Evolutionary conservation across 2,888 invertebrate species (phyloP).

Genomic region (Plagodis dolabraria): DNA sequence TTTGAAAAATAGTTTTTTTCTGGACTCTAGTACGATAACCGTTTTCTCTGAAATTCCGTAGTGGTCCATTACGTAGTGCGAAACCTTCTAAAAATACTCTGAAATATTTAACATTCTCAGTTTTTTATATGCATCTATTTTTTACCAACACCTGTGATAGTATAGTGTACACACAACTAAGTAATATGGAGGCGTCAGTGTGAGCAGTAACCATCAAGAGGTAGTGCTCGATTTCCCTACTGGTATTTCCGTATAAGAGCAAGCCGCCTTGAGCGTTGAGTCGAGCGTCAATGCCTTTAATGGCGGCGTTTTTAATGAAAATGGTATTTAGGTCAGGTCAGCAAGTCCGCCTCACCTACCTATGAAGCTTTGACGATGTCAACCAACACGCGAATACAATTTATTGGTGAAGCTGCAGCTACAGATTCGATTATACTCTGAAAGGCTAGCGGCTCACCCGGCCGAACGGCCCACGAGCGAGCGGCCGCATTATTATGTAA

Average conservation of each 20-base stretch:
- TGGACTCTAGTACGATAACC: too few relatives aligned
- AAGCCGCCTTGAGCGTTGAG: conserved; percentile 8
- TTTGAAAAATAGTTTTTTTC: too few relatives aligned
- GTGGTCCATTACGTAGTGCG: too few relatives aligned
- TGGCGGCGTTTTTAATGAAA: conserved; percentile 54
- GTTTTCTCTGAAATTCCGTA: too few relatives aligned
- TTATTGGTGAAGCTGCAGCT: conserved; percentile 26
- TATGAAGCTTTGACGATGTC: conserved; percentile 16
- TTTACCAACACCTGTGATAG: too few relatives aligned
- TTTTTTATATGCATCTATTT: too few relatives aligned
- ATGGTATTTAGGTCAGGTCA: conserved; percentile 64
- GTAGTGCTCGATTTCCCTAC: conserved; percentile 2
- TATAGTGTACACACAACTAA: too few relatives aligned
- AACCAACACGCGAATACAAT: conserved; percentile 11
- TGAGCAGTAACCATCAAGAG: too few relatives aligned
- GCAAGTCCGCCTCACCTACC: conserved; percentile 46
- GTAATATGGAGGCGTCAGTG: too few relatives aligned
- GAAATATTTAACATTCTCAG: too few relatives aligned
- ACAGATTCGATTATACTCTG: conserved; percentile 43
- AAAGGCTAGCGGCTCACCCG: conserved; percentile 4
- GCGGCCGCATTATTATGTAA: conserved; percentile 70
- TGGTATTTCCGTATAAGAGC: conserved; percentile 2
- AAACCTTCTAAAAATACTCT: too few relatives aligned
- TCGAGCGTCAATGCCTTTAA: conserved; percentile 27
- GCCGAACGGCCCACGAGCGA: conserved; percentile 15